Base-by-base conservation (phyloP, 2,113 vertebrate genomes). In the Rostratula benghalensis region DNA sequence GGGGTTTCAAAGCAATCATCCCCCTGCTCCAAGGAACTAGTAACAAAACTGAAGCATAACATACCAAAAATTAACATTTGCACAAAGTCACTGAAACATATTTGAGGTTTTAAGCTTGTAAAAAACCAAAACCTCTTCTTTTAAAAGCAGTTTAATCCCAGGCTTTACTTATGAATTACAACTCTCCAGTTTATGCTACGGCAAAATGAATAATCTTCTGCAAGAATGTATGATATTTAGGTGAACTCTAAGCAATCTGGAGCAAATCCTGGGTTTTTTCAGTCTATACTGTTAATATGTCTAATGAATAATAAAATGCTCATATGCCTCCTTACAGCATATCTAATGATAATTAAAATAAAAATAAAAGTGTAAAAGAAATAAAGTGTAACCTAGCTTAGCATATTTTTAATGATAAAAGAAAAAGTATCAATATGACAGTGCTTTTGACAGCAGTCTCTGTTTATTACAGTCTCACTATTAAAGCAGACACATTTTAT, bases 1-100 rank as follows among this genome's bases (percentile, higher is more conserved):
- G 93, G 89, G 87, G 53, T 83, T 93, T 75, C 83, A 80, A 88
- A 96, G 43, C 60, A 90, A 91, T 95, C 73, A 83, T 56, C 31
- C 45, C 48, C 20, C n/a, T 73, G 45, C 30, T 91, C 24, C 23
- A 68, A 78, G 69, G 37, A 69, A 59, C 28, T 45, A 71, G 30
- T 46, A 67, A 68, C 31, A 87, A 37, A 81, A 50, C 7, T 22
- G 79, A 94, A 86, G 51, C 23, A 69, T 45, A 90, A 53, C 13
- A 81, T 31, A 48, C 9, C 25, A 87, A 87, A 83, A 96, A 74
- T 89, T 83, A 91, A 69, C 69, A 94, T 27, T 46, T 93, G 50
- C 64, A 80, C 35, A 74, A 87, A 75, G 24, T 39, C 35, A 76
- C 13, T 64, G 83, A 86, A 79, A 78, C 17, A 8, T 65, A 69